These are phyloP conservation scores for Otolemur garnettii DNA, from an alignment of 2,113 vertebrate species.

Conservation along the genomic window DNA sequence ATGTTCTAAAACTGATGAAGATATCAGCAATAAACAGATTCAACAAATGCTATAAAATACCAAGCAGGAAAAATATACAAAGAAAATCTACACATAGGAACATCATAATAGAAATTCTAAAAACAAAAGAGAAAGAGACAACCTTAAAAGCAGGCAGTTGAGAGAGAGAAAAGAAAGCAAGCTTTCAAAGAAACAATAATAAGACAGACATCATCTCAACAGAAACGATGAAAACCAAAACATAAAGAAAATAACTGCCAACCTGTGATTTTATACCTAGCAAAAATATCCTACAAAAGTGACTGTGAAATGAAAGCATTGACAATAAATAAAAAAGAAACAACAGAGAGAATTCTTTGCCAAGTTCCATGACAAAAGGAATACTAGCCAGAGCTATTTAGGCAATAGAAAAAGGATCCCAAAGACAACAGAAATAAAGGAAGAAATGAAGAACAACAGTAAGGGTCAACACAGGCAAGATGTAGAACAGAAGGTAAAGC, in stretches of 20 bases:
- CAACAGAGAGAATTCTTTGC: neutral
- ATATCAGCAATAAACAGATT: neutral
- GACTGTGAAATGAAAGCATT: neutral
- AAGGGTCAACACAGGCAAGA: neutral
- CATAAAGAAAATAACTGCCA: neutral
- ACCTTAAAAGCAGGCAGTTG: neutral
- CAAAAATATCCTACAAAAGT: neutral
- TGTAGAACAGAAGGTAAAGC: neutral
- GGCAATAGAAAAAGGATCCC: neutral
- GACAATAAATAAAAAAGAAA: neutral
- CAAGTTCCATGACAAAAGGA: neutral
- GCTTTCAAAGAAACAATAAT: neutral
- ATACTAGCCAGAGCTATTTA: neutral
- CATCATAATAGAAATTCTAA: neutral
- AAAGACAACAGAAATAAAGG: neutral
- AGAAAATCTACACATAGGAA: neutral
- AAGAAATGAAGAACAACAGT: neutral
- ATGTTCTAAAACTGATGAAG: neutral
- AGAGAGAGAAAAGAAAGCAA: neutral
- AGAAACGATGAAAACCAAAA: neutral
- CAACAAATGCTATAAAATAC: neutral
- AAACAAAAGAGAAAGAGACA: neutral
- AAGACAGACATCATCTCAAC: neutral
- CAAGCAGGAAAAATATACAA: neutral
- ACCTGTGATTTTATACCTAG: neutral